Evolutionary conservation across 2,113 vertebrate species (phyloP).

Genomic region (Globicephala melas): DNA sequence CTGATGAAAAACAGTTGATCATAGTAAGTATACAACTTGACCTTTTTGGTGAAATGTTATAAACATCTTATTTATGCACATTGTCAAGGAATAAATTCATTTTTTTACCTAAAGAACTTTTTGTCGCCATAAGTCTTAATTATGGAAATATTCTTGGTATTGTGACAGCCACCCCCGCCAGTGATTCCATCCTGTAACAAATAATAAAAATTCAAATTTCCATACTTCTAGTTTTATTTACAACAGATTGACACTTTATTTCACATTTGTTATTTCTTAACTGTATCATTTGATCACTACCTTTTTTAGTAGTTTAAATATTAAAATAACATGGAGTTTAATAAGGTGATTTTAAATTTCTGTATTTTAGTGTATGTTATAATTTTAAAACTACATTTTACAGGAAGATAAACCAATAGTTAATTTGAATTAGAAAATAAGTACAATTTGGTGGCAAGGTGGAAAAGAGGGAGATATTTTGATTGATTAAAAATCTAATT

Average conservation of each 20-base stretch:
- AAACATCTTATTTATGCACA: background rate
- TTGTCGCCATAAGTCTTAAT: background rate
- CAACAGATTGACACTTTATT: background rate
- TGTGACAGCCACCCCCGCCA: background rate
- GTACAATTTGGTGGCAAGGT: background rate
- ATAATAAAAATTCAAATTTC: slow-evolving; percentile 33
- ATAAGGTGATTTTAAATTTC: background rate
- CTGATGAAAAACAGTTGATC: slow-evolving; percentile 87
- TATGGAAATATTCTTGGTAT: slow-evolving; percentile 14
- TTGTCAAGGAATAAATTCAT: slow-evolving; percentile 24
- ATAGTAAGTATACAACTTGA: slow-evolving; percentile 85
- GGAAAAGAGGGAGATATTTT: background rate
- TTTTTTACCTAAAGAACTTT: background rate
- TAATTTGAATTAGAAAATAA: slow-evolving; percentile 11
- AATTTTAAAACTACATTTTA: slow-evolving; percentile 12
- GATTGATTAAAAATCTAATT: background rate
- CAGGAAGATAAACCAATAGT: background rate
- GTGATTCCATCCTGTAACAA: background rate
- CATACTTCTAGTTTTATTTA: slow-evolving; percentile 23
- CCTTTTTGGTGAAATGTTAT: background rate
- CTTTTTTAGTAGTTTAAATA: slow-evolving; percentile 28
- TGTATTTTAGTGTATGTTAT: background rate
- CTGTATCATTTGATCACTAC: background rate
- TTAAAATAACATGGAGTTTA: slow-evolving; percentile 28
- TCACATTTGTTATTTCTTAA: background rate